Conservation (phyloP, 1,140 invertebrate species). For the Arion vulgaris region DNA sequence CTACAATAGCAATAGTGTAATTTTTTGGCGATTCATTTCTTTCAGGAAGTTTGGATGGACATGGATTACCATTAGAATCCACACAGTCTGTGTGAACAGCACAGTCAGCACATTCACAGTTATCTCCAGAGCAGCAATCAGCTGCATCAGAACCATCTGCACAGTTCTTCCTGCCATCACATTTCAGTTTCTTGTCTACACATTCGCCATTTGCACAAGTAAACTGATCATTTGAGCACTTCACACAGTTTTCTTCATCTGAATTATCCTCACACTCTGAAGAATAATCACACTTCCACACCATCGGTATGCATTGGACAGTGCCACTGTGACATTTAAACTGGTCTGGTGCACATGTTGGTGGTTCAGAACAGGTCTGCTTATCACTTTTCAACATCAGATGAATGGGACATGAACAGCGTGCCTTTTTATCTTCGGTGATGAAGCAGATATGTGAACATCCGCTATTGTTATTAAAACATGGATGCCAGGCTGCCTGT, state of each 20-base stretch:
- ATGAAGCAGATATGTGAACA: constrained; percentile 92
- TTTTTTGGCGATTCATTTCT: constrained; percentile 44
- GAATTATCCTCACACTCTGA: constrained; percentile 84
- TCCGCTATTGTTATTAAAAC: constrained; percentile 71
- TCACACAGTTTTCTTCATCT: constrained; percentile 89
- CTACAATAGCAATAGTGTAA: constrained; percentile 66
- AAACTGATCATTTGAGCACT: constrained; percentile 76
- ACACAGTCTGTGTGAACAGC: constrained; percentile 15
- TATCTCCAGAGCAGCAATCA: constrained; percentile 77
- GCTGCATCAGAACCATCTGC: constrained; percentile 84
- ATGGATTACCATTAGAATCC: constrained; percentile 32
- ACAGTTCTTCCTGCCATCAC: constrained; percentile 80
- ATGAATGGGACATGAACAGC: constrained; percentile 67
- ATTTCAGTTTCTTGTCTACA: constrained; percentile 85
- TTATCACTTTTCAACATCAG: constrained; percentile 62
- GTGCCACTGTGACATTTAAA: constrained; percentile 66
- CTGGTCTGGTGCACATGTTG: constrained; percentile 70
- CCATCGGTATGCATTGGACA: constrained; percentile 66
- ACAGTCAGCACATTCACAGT: constrained; percentile 41
- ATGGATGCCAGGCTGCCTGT: constrained; percentile 58
- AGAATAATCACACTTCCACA: constrained; percentile 75
- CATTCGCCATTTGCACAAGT: constrained; percentile 62
- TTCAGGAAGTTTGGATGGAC: constrained; percentile 20
- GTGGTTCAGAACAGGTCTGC: constrained; percentile 65
- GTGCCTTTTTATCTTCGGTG: constrained; percentile 77